A percentile compares a stretch with the other conserved stretches of the same genome.
These are phyloP conservation scores for Hydrotaea cyrtoneurina DNA, from an alignment of 2,888 invertebrate genomes.

Conservation along the genomic window DNA sequence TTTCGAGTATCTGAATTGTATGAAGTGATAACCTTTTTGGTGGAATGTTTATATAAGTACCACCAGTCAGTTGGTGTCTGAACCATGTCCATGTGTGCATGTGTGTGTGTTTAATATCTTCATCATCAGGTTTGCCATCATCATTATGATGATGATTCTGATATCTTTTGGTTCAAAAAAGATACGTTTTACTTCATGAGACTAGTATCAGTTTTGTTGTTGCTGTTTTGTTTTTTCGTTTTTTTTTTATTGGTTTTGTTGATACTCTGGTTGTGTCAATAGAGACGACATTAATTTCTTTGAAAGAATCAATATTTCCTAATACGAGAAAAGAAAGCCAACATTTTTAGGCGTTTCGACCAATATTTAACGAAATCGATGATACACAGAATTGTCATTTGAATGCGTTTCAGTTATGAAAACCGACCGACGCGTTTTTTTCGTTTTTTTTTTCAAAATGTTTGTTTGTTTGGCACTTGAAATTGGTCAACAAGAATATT, in stretches of 20 bases:
- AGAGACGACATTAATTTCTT: conserved; percentile 48
- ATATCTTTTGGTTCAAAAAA: not conserved
- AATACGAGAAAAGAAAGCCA: not conserved
- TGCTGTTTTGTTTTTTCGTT: not conserved
- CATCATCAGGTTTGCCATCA: not conserved
- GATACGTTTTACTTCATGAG: not conserved
- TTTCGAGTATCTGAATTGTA: conserved; percentile 49
- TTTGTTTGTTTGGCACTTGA: not conserved
- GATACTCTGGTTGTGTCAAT: conserved; percentile 43
- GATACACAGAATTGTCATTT: not conserved
- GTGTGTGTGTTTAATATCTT: conserved; percentile 1
- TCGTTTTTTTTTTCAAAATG: not conserved
- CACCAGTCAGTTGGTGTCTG: not conserved
- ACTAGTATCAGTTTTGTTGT: not conserved
- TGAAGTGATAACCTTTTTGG: conserved; percentile 54
- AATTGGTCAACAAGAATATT: not conserved
- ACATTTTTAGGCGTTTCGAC: not conserved
- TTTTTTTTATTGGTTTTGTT: conserved; percentile 5
- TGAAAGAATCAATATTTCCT: conserved; percentile 34
- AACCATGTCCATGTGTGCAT: not conserved
- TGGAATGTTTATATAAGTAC: conserved; percentile 48
- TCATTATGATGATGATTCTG: not conserved
- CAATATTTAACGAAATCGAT: conserved; percentile 5
- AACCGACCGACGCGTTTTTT: not conserved
- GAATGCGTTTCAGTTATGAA: conserved; percentile 8